A percentile compares a stretch with the other conserved stretches of the same genome.
Evolutionary conservation across 2,113 vertebrate species (phyloP).

Genomic region (Pelecanoides urinatrix): DNA sequence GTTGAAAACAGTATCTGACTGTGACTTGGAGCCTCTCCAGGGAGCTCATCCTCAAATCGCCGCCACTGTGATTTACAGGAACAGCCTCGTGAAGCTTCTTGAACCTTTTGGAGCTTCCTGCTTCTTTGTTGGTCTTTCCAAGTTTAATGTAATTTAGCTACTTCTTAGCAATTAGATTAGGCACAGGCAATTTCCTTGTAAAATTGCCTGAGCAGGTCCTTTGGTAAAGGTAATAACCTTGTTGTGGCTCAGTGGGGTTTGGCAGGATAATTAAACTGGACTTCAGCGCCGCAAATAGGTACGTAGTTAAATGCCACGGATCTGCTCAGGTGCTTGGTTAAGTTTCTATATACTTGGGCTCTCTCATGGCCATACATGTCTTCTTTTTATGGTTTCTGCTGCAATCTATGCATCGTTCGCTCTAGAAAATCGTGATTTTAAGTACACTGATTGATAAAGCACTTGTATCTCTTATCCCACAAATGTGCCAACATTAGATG

Average conservation of each 20-base stretch:
- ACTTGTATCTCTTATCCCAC: background rate
- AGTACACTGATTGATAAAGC: background rate
- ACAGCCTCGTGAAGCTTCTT: background rate
- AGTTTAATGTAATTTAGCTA: conserved; percentile 16
- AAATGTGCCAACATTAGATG: background rate
- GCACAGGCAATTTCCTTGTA: conserved; percentile 3
- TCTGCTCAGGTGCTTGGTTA: background rate
- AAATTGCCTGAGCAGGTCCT: conserved; percentile 6
- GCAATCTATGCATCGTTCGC: background rate
- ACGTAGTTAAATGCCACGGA: background rate
- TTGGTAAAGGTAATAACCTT: background rate
- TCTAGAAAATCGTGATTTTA: background rate
- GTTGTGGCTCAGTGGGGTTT: background rate
- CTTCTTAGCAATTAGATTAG: conserved; percentile 34
- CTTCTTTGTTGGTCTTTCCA: background rate
- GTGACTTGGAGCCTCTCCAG: background rate
- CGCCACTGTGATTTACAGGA: background rate
- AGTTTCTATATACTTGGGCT: background rate
- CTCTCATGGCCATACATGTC: background rate
- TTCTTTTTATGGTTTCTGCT: background rate
- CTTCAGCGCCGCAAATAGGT: background rate
- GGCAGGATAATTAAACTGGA: background rate
- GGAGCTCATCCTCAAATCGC: background rate
- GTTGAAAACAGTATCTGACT: background rate
- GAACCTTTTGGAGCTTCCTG: background rate